Evolutionary conservation across 2,113 vertebrate genomes (phyloP), one percentile per base, ranked within the genome.

Genomic region (Gallinago undulata): DNA sequence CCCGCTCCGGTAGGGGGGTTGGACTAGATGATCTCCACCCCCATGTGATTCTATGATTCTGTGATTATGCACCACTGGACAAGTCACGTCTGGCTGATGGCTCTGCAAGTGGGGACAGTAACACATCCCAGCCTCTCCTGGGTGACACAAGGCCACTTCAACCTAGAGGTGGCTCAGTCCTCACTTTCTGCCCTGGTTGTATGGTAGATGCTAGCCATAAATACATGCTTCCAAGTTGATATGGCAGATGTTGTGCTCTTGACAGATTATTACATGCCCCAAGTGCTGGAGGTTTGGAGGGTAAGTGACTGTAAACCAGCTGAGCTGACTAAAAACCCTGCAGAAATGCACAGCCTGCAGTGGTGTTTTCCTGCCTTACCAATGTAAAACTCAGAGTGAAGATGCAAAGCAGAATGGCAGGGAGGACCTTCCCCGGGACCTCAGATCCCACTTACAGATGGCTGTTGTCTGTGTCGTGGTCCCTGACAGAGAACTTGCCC

Each of bases 381-480:
- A 31, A 0, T 3, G 74, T 33, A 63, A 43, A 35, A 73, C 75
- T 83, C 88, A 31, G 64, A 41, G 77, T 11, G n/a, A 84, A 57
- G 68, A 62, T 27, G 74, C 1, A 1, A 73, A 56, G 23, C 66
- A 30, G 82, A 73, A 55, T 2, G 47, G 35, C 91, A 93, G 79
- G 28, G 7, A 63, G n/a, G 51, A 43, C 28, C 41, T 86, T 80
- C 35, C 62, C 37, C 59, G 62, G n/a, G 60, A 77, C 18, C 66
- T 31, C 82, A 85, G 0, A 55, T 47, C 51, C 31, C 1, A 1
- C 56, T 21, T 59, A 31, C 4, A 27, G 60, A 22, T 57, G 0
- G 8, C 45, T 82, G 1, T 9, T 5, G 11, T 53, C 43, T 0
- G 0, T 18, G 39, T 2, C 1, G 0, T 33, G 43, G 21, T 68